phyloP scores from a whole-genome alignment of 35 echinoderm and acorn worm genomes.

The Stichopus chloronotus region DNA sequence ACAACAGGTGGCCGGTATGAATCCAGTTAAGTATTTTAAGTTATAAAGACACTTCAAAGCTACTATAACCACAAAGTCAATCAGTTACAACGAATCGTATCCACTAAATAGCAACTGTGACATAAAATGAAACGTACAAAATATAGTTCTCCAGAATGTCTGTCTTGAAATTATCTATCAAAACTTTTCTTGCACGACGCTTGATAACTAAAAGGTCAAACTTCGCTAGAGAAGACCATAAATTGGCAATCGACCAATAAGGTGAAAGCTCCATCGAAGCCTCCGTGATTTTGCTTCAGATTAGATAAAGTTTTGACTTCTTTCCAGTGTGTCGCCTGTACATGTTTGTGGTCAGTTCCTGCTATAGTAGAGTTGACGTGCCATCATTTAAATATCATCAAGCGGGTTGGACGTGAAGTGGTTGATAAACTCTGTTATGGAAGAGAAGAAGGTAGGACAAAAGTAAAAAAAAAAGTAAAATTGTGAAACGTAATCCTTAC shows the following conservation, averaged over 20 bases:
- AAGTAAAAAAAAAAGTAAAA: not conserved
- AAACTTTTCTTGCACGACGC: not conserved
- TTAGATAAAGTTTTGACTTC: constrained; percentile 3
- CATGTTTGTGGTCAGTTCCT: not conserved
- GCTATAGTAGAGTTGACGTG: not conserved
- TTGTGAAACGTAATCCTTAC: not conserved
- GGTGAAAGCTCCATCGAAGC: not conserved
- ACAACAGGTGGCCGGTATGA: too few relatives aligned
- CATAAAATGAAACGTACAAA: not conserved
- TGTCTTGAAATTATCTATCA: not conserved
- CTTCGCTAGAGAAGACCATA: not conserved
- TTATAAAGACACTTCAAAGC: not conserved
- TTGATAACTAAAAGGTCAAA: not conserved
- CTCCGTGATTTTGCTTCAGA: not conserved
- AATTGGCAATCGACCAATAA: not conserved
- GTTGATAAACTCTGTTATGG: constrained; percentile 20
- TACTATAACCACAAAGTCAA: not conserved
- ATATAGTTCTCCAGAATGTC: not conserved
- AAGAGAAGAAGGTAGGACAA: not conserved
- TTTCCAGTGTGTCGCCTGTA: not conserved
- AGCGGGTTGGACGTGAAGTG: constrained; percentile 37
- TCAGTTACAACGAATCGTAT: too few relatives aligned
- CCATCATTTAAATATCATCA: not conserved
- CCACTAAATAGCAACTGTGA: too few relatives aligned
- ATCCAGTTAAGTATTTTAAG: too few relatives aligned